A percentile compares a stretch with the other conserved stretches of the same genome.
These are phyloP conservation scores for Mobula hypostoma DNA, from an alignment of 2,113 vertebrate species.

Conservation along the genomic window DNA sequence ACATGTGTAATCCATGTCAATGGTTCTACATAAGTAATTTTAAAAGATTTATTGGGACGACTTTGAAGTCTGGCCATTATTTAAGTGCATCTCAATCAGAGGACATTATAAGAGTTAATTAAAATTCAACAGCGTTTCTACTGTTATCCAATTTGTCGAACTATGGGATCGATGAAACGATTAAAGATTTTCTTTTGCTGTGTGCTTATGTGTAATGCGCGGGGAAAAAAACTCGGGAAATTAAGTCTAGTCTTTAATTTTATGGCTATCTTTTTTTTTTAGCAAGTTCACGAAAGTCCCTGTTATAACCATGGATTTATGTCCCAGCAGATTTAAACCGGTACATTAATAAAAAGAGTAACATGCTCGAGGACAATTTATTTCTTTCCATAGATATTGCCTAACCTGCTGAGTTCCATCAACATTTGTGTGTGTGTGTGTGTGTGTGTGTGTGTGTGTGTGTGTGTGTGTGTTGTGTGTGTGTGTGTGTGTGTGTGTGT, in stretches of 20 bases:
- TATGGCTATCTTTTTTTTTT: neutral
- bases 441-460: too few relatives aligned
- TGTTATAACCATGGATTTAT: neutral
- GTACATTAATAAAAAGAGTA: neutral
- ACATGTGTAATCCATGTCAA: conserved; percentile 43
- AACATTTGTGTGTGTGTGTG: too few relatives aligned
- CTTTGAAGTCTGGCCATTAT: conserved; percentile 41
- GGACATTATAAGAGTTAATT: neutral
- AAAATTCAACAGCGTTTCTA: neutral
- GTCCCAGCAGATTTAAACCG: neutral
- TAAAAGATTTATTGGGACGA: conserved; percentile 41
- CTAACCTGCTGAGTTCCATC: too few relatives aligned
- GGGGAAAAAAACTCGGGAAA: neutral
- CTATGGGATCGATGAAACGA: neutral
- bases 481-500: too few relatives aligned
- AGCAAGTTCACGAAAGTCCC: neutral
- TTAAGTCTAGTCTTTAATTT: neutral
- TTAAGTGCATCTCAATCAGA: conserved; percentile 38
- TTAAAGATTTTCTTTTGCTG: neutral
- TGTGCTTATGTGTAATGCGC: neutral
- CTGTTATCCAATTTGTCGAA: neutral
- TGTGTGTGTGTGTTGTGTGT: too few relatives aligned
- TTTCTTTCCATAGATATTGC: too few relatives aligned
- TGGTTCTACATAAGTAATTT: conserved; percentile 42
- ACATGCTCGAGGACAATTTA: too few relatives aligned